Conservation (phyloP, 2,888 invertebrate genomes). For the Sipha maydis region DNA sequence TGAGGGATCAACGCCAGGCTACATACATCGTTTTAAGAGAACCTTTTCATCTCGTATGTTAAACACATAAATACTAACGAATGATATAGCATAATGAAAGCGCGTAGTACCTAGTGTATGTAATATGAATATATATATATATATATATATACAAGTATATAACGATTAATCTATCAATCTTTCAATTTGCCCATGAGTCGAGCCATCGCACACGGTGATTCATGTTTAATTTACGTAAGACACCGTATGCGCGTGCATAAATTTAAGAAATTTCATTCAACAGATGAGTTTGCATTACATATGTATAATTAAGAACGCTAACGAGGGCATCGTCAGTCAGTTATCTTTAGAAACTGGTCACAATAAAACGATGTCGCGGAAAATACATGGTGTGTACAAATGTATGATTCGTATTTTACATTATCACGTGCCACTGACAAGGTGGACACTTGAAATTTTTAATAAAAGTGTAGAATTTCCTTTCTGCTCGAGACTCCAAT, state of each 20-base stretch:
- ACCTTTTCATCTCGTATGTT: not conserved
- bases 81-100: not conserved
- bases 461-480: too few species aligned
- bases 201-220: too few species aligned
- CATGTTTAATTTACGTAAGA: not conserved
- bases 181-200: not conserved
- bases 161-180: not conserved
- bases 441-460: too few species aligned
- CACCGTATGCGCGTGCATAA: not conserved
- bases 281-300: not conserved
- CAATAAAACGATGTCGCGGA: not conserved
- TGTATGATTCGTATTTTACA: too few species aligned
- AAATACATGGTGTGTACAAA: too few species aligned
- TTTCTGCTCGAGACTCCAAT: too few species aligned
- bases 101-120: not conserved
- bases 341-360: not conserved
- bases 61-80: not conserved
- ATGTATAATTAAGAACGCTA: not conserved
- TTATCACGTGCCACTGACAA: too few species aligned
- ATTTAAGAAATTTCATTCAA: not conserved
- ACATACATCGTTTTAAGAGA: not conserved
- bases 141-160: too few species aligned
- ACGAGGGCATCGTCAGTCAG: not conserved
- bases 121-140: too few species aligned
- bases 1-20: too few species aligned